Evolutionary conservation across 1,140 invertebrate species (phyloP).

Genomic region (Meloidogyne floridensis): DNA sequence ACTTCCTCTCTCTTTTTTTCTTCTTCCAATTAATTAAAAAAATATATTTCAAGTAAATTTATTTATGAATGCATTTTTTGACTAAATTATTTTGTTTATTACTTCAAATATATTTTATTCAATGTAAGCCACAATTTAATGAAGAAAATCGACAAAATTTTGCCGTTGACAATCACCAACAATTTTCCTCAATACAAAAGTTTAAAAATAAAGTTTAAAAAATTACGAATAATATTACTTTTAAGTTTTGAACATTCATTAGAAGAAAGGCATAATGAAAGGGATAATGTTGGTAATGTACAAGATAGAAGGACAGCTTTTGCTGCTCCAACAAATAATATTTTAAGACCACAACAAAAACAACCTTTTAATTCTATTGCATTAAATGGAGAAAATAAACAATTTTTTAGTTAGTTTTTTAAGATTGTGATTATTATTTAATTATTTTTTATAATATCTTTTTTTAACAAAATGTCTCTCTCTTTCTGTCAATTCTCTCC

Average conservation of each 20-base stretch:
- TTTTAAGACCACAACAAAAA: not conserved
- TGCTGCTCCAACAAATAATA: conserved; percentile 40
- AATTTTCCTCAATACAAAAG: not conserved
- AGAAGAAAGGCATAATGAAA: not conserved
- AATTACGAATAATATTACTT: not conserved
- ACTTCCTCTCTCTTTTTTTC: no score
- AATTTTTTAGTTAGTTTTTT: conserved; percentile 37
- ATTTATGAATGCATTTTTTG: not conserved
- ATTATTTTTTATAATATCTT: no score
- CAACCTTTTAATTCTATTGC: conserved; percentile 28
- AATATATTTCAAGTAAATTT: no score
- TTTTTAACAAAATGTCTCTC: no score
- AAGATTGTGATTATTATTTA: not conserved
- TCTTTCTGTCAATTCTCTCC: no score
- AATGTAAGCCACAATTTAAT: not conserved
- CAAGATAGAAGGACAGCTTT: conserved; percentile 23
- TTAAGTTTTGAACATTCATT: not conserved
- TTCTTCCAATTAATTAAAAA: no score
- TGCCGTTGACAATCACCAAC: not conserved
- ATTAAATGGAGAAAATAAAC: conserved; percentile 40
- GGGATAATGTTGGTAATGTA: not conserved
- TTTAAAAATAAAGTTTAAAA: not conserved
- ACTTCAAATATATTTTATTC: not conserved
- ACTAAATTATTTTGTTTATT: not conserved
- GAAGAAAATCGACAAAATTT: not conserved